Conservation (phyloP, 2,113 vertebrate species). For the Grantiella picta region DNA sequence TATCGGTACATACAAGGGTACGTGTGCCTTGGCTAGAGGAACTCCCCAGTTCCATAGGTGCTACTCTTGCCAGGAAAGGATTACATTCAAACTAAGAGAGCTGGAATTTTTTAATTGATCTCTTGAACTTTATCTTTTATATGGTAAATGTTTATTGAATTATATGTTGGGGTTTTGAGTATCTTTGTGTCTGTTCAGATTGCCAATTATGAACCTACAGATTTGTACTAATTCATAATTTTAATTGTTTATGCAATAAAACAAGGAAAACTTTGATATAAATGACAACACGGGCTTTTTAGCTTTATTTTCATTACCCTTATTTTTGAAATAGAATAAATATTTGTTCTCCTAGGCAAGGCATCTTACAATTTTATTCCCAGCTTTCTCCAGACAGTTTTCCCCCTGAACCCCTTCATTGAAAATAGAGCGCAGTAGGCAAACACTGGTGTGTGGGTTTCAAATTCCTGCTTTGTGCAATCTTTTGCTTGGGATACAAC, state of each 20-base stretch:
- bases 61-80: not conserved
- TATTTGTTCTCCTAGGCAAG: conserved; percentile 29
- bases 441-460: not conserved
- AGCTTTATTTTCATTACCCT: conserved; percentile 54
- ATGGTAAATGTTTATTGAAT: conserved; percentile 19
- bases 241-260: conserved; percentile 77
- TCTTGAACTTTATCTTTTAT: conserved; percentile 42
- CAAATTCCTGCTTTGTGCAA: not conserved
- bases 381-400: not conserved
- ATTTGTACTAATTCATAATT: conserved; percentile 69
- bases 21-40: not conserved
- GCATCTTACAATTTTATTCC: not conserved
- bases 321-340: conserved; percentile 20
- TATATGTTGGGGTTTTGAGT: conserved; percentile 41
- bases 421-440: not conserved
- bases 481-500: not conserved
- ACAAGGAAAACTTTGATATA: conserved; percentile 68
- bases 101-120: conserved; percentile 10
- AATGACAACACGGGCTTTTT: conserved; percentile 53
- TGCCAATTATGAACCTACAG: conserved; percentile 55
- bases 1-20: accelerated
- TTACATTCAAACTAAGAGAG: not conserved
- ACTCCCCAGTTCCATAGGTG: not conserved
- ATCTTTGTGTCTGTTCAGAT: conserved; percentile 57
- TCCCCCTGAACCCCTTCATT: not conserved